A percentile compares a stretch with the other conserved stretches of the same genome.
phyloP scores from a whole-genome alignment of 2,113 vertebrate species.

The Coturnix japonica region DNA sequence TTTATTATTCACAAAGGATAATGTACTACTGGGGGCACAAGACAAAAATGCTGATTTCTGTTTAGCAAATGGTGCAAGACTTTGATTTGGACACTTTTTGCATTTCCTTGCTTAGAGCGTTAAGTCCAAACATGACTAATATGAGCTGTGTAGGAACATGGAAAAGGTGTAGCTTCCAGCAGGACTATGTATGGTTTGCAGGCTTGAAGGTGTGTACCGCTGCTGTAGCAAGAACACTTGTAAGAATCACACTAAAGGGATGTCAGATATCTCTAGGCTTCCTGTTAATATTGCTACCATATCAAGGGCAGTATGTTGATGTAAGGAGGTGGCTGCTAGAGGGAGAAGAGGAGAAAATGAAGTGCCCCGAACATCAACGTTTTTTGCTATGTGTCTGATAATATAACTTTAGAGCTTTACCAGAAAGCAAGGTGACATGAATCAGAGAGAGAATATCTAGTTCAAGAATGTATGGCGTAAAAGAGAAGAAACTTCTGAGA shows the following conservation, averaged over 20 bases:
- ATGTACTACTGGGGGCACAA: background rate
- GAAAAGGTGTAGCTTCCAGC: background rate
- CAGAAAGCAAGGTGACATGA: background rate
- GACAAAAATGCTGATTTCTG: background rate
- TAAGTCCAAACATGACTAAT: slow-evolving; percentile 10
- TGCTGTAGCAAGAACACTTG: background rate
- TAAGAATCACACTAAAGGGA: background rate
- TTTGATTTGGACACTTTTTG: background rate
- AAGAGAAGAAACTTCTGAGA: background rate
- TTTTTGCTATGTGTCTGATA: background rate
- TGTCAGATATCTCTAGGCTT: background rate
- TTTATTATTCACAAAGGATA: background rate
- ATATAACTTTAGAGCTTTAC: background rate
- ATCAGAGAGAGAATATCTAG: background rate
- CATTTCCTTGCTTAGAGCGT: background rate
- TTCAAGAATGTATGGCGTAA: background rate
- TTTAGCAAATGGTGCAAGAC: background rate
- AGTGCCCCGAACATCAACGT: background rate
- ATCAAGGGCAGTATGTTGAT: background rate
- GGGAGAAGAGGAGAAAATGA: background rate
- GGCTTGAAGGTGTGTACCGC: background rate
- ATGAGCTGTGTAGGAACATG: background rate
- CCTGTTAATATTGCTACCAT: background rate
- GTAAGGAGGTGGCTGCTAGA: background rate
- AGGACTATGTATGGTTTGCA: background rate